Base-by-base conservation (phyloP, 2,113 vertebrate genomes). In the Tetrax tetrax region DNA sequence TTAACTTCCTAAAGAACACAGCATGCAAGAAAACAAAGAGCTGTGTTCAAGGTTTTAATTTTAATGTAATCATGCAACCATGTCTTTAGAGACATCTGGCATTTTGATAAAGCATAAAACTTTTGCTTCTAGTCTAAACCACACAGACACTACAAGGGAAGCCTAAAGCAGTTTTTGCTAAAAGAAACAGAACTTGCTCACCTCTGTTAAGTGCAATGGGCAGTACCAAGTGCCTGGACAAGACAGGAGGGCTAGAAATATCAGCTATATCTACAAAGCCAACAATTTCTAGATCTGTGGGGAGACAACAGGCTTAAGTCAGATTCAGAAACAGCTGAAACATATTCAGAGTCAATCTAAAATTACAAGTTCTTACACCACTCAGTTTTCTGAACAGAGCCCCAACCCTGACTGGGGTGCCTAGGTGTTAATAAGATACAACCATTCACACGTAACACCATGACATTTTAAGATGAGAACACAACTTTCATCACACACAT, bases 241-340 rank as follows among this genome's bases (percentile, higher is more conserved):
- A 97, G 83, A 99, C 99, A 19, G 99, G 99, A 60, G 99, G 99
- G 79, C 99, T 99, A 87, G 99, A 99, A 93, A 99, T 99, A 94
- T 99, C 99, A 57, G 98, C 99, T 88, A 99, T 99, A 96, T 99
- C 99, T 97, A 99, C 99, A 97, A 99, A 99, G 4, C 99, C 99
- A 94, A 99, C 98, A 66, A 99, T 99, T 97, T 99, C 99, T 95
- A 99, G 97, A 95, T 99, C 99, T 99, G 97, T 59, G 96, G 95
- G 80, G 57, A 96, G 77, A 91, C 31, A 93, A 87, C 4, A 92
- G 41, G 54, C 63, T 57, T 13, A 93, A 71, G 15, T 74, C 65
- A 87, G 27, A 65, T 48, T 66, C 85, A 29, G 50, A 95, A 95
- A 86, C 2, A 96, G 75, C 23, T 89, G 15, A 90, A 48, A 80